Conservation (phyloP, 2,888 invertebrate species). For the Halictus quadricinctus region DNA sequence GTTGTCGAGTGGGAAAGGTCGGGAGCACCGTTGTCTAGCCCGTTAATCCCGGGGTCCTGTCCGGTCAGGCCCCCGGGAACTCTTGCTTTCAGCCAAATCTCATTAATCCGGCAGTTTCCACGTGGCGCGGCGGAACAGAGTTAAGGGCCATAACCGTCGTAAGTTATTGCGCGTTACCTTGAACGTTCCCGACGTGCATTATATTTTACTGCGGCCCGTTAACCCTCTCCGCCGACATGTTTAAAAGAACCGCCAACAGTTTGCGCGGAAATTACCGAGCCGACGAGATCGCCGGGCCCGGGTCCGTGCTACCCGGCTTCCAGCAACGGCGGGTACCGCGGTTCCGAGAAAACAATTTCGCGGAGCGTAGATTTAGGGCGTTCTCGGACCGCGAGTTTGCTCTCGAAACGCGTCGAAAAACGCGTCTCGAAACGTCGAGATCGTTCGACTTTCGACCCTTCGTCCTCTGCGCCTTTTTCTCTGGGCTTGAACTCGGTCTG, state of each 20-base stretch:
- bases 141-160: constrained; percentile 36
- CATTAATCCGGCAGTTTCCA: constrained; percentile 34
- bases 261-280: constrained; percentile 29
- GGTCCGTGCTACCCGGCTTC: constrained; percentile 5
- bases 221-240: constrained; percentile 3
- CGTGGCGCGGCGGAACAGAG: constrained; percentile 24
- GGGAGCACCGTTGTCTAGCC: constrained; percentile 20
- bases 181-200: constrained; percentile 27
- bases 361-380: neutral
- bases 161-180: constrained; percentile 44
- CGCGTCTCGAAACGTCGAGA: neutral
- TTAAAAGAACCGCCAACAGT: constrained; percentile 31
- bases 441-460: neutral
- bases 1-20: neutral
- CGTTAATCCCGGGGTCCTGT: constrained; percentile 30
- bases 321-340: constrained; percentile 12
- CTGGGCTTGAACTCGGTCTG: too few species aligned
- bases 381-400: neutral
- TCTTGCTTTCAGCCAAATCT: constrained; percentile 37
- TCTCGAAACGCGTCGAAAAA: neutral
- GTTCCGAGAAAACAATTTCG: constrained; percentile 27
- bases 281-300: constrained; percentile 7
- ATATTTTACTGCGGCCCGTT: constrained; percentile 38
- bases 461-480: too few species aligned
- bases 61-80: neutral